Base-by-base conservation (phyloP, 2,797 vertebrate species). In the Brotogeris chrysoptera region DNA sequence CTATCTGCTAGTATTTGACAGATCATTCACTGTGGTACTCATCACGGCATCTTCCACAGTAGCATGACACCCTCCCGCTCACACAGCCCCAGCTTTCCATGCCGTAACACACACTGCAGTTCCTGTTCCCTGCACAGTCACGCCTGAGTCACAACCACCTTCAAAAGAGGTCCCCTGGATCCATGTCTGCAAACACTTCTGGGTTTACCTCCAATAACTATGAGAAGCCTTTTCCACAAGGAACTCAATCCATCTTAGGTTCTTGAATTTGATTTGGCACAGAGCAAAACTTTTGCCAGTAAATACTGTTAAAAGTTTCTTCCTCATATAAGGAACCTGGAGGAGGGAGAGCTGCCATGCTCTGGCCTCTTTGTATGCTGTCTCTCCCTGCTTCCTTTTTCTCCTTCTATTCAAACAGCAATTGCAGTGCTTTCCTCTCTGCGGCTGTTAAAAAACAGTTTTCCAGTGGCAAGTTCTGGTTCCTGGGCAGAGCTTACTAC, bases 101-200 rank as follows among this genome's bases (percentile, higher is more conserved):
- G 0, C 60, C 0, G 1, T 52, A 89, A 61, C 68, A 88, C 27
- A 27, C 80, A 34, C 21, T 1, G 2, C 0, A 0, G 74, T 25
- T 92, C 86, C 84, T 73, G 32, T 21, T 73, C 57, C 41, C 69
- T 71, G 57, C 28, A 36, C 0, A 2, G 63, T 81, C 1, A 0
- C 10, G 21, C 50, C 73, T 53, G 9, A 52, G 88, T 65, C 69
- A 53, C 38, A 41, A 47, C 47, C 0, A 0, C 61, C 61, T 69
- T 50, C 80, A 39, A 0, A 61, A 61, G 34, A 9, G 16, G 3
- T 53, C 36, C 50, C n/a, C 38, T 28, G 17, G n/a, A 27, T 16
- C 59, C 47, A 49, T 2, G 1, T 64, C 80, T 60, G 59, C 64
- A 81, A 90, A 82, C 28, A 41, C 36, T 41, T 53, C 53, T 72